A percentile compares a stretch with the other conserved stretches of the same genome.
phyloP scores from a whole-genome alignment of 2,888 invertebrate genomes.

The Eupeodes luniger region DNA sequence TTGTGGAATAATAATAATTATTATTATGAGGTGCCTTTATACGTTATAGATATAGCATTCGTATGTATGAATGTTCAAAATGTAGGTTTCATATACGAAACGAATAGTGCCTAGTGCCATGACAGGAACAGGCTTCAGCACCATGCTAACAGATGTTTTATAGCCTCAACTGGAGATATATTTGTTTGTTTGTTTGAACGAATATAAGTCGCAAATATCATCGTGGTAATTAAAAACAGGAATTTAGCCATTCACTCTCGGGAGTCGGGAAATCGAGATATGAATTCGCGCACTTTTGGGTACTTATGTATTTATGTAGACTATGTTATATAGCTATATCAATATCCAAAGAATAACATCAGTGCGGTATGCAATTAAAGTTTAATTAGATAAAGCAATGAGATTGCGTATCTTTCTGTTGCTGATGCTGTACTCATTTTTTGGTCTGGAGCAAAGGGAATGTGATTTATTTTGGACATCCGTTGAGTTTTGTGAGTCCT shows the following conservation, averaged over 20 bases:
- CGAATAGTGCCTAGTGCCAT: conserved; percentile 7
- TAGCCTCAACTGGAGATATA: conserved; percentile 14
- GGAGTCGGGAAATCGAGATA: conserved; percentile 20
- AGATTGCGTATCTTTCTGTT: conserved; percentile 56
- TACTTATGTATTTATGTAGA: conserved; percentile 3
- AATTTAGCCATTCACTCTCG: conserved; percentile 58
- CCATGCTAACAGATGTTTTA: conserved; percentile 48
- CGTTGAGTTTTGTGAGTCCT: conserved; percentile 15
- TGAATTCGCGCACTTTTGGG: conserved; percentile 65
- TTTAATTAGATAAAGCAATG: conserved; percentile 67
- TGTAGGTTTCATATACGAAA: no score
- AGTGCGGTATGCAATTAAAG: conserved; percentile 61
- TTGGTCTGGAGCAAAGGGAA: background rate
- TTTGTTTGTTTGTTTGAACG: background rate
- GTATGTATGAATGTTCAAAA: background rate
- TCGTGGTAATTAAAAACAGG: conserved; percentile 68
- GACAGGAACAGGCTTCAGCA: conserved; percentile 3
- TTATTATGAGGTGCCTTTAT: conserved; percentile 10
- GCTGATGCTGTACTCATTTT: background rate
- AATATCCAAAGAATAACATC: background rate
- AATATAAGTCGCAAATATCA: conserved; percentile 57
- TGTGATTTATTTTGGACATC: conserved; percentile 58
- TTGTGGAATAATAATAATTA: background rate
- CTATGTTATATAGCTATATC: background rate
- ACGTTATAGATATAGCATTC: background rate